Conservation (phyloP, 2,797 vertebrate species). For the Hipposideros larvatus region DNA sequence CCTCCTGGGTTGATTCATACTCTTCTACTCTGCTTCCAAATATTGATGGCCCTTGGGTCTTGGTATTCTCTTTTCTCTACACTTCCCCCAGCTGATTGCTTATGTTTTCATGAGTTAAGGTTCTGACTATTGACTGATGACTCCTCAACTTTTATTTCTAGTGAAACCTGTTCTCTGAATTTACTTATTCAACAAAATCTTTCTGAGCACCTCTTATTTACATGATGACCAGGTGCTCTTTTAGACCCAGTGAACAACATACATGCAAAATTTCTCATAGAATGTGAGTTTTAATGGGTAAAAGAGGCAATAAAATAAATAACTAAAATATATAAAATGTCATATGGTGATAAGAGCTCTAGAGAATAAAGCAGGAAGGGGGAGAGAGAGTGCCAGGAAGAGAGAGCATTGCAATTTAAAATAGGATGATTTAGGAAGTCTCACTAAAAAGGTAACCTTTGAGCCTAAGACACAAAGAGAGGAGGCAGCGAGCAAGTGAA, state of each 20-base stretch:
- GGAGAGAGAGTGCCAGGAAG: neutral
- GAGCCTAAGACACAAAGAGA: neutral
- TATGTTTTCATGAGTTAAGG: neutral
- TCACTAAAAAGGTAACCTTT: constrained; percentile 6
- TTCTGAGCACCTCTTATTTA: neutral
- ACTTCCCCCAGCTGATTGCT: neutral
- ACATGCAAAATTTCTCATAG: neutral
- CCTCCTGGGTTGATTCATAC: neutral
- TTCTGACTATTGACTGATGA: neutral
- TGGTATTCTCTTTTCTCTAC: neutral
- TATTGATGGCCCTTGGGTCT: neutral
- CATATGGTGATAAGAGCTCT: neutral
- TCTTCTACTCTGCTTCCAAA: neutral
- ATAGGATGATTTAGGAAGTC: neutral
- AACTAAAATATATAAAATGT: neutral
- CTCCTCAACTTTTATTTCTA: constrained; percentile 51
- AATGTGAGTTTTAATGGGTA: neutral
- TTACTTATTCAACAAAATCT: neutral
- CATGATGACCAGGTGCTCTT: neutral
- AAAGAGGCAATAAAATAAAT: neutral
- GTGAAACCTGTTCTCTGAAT: neutral
- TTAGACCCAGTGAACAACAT: neutral
- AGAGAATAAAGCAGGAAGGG: constrained; percentile 11
- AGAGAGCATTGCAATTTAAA: constrained; percentile 20
- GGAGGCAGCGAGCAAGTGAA: neutral